Evolutionary conservation across 1,140 invertebrate genomes (phyloP), one percentile per base, ranked within the genome.

Genomic region (Lasaia peninsularis): DNA sequence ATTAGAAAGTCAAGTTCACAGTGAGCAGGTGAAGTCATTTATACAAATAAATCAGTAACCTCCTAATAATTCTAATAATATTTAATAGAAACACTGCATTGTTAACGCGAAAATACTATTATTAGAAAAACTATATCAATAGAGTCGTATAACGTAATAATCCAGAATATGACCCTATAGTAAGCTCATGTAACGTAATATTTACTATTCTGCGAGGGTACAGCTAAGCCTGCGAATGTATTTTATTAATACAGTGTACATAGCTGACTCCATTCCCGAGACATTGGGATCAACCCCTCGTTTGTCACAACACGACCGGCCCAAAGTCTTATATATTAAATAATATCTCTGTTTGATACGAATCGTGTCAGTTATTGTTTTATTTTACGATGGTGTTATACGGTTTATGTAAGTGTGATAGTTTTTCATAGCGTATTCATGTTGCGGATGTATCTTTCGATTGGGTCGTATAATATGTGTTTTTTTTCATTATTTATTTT

Each of bases 171-270:
- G 40, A 5, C 40, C 9, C 14, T 18, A 18, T 44, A 20, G 37
- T 40, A 10, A 21, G 6, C 11, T 48, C 44, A 7, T 48, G 44
- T 24, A 12, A 48, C 44, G 34, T 28, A 32, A 44, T 52, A 44
- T 55, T 58, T 55, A 51, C 59, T 40, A 59, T 67, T 49, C 34
- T 57, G 34, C 55, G 57, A 32, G 55, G 28, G 60, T 61, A 60
- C 48, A 62, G 58, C 53, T 56, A 60, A 58, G 62, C 60, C 72
- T 68, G 65, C 48, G 62, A 65, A 76, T 65, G 58, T 71, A 73
- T 71, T 76, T 78, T 80, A 80, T 80, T 78, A 74, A 77, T 63
- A 59, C 67, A 55, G 75, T 65, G 71, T 68, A 74, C 69, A 73
- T 79, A 73, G 70, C 71, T 67, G 73, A 63, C 65, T 68, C 63